Conservation (phyloP, 2,113 vertebrate genomes). For the Sus scrofa region T2T-Sscrofa CM000824.6:43130501-43131000, state of each 20-base stretch:
- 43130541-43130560: background rate
- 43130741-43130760: background rate
- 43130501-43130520: background rate
- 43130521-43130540: background rate
- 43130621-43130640: background rate
- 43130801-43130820: no score
- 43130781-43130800: no score
- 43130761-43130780: no score
- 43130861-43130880: no score
- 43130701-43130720: slow-evolving; percentile 20
- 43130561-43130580: background rate
- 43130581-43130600: background rate
- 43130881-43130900: no score
- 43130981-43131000: background rate
- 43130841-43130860: no score
- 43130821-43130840: no score
- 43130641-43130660: background rate
- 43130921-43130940: no score
- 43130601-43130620: background rate
- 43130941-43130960: no score
- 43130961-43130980: no score
- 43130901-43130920: no score
- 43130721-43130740: background rate
- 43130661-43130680: background rate
- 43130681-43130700: slow-evolving; percentile 8